phyloP scores from a whole-genome alignment of 2,113 vertebrate genomes.

The Brachyhypopomus gauderio region DNA sequence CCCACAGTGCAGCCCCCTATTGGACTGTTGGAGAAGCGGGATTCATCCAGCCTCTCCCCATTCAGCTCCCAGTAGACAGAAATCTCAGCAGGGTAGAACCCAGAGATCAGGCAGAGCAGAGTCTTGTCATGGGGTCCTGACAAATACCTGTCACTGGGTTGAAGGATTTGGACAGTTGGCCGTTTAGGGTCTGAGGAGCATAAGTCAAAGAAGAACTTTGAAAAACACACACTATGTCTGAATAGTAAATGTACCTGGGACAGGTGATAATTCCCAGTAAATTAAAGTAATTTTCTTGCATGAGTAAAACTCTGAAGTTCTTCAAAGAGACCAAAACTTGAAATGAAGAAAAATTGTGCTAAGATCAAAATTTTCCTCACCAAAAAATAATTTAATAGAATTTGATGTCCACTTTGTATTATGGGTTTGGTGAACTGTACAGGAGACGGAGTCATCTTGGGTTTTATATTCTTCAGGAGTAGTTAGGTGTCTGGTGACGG shows the following conservation, averaged over 20 bases:
- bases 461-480: constrained; percentile 6
- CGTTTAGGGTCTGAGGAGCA: constrained; percentile 45
- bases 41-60: constrained; percentile 35
- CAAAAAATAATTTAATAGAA: constrained; percentile 42
- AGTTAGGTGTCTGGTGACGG: constrained; percentile 43
- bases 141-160: constrained; percentile 54
- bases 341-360: background rate
- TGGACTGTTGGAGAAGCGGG: constrained; percentile 58
- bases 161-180: constrained; percentile 60
- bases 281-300: constrained; percentile 42
- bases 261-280: too few species aligned
- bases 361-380: constrained; percentile 28
- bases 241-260: too few species aligned
- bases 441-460: constrained; percentile 20
- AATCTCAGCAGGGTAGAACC: constrained; percentile 65
- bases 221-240: background rate
- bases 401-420: background rate
- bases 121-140: constrained; percentile 14
- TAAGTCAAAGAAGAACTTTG: background rate
- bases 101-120: constrained; percentile 64
- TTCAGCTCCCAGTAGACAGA: constrained; percentile 65
- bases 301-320: background rate
- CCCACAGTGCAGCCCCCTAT: constrained; percentile 41
- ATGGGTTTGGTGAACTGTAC: constrained; percentile 24
- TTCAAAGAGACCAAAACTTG: background rate